Evolutionary conservation across 2,888 invertebrate genomes (phyloP).

Genomic region (Baccha elongata): DNA sequence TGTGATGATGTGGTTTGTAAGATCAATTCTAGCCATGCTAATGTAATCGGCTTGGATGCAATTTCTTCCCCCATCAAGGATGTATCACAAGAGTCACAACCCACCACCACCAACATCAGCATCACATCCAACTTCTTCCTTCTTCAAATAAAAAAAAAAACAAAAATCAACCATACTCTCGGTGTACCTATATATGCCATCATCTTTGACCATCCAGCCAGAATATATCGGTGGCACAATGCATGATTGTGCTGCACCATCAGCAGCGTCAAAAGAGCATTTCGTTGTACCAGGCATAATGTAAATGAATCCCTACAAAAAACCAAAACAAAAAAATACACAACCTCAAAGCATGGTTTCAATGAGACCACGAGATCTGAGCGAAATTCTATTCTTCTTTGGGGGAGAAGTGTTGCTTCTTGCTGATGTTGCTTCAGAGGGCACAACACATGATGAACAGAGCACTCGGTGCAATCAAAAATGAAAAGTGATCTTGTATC

Average conservation of each 20-base stretch:
- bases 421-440: not conserved
- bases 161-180: not conserved
- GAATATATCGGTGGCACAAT: conserved; percentile 36
- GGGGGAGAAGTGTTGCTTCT: conserved; percentile 35
- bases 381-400: conserved; percentile 44
- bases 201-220: conserved; percentile 31
- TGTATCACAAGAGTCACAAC: conserved; percentile 49
- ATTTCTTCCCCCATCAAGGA: conserved; percentile 61
- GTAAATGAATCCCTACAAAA: conserved; percentile 74
- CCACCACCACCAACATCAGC: conserved; percentile 44
- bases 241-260: conserved; percentile 56
- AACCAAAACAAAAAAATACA: conserved; percentile 15
- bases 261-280: conserved; percentile 72
- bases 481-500: conserved; percentile 74
- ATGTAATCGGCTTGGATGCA: conserved; percentile 65
- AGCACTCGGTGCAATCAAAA: conserved; percentile 72
- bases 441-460: conserved; percentile 65
- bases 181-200: too few species aligned
- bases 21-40: conserved; percentile 65
- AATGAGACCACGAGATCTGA: conserved; percentile 33
- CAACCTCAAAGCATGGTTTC: conserved; percentile 18
- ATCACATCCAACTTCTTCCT: conserved; percentile 6
- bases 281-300: conserved; percentile 75
- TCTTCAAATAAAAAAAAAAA: conserved; percentile 9
- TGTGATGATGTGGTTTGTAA: conserved; percentile 66